A percentile compares a stretch with the other conserved stretches of the same genome.
phyloP scores from a whole-genome alignment of 2,797 vertebrate genomes.

The Numenius phaeopus region DNA sequence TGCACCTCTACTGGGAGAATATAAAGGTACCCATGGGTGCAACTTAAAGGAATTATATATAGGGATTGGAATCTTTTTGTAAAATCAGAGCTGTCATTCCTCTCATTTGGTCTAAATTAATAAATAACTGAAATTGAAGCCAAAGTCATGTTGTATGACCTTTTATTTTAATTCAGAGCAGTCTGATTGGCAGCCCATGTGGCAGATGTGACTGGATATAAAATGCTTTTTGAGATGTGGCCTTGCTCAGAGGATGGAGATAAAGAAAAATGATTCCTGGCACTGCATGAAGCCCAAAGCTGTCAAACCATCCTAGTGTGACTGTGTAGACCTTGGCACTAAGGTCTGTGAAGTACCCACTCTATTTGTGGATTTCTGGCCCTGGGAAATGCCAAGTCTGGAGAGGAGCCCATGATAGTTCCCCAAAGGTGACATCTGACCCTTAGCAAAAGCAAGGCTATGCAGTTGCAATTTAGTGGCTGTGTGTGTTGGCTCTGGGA shows the following conservation, averaged over 20 bases:
- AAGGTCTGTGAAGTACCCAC: neutral
- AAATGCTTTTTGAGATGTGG: neutral
- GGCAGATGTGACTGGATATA: neutral
- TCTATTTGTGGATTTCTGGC: neutral
- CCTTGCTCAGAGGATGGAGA: neutral
- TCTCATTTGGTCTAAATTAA: slow-evolving; percentile 18
- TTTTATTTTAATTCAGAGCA: neutral
- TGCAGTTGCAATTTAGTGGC: neutral
- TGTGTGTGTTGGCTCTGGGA: neutral
- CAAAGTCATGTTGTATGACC: neutral
- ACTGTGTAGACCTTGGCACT: neutral
- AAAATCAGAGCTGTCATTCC: neutral
- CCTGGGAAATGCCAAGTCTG: neutral
- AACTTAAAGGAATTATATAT: neutral
- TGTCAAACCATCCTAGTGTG: neutral
- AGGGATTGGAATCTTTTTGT: neutral
- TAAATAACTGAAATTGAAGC: neutral
- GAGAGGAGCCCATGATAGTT: neutral
- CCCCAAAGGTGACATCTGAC: neutral
- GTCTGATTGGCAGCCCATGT: neutral
- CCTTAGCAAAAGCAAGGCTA: neutral
- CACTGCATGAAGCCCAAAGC: neutral
- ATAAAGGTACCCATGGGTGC: neutral
- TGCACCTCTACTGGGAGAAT: neutral
- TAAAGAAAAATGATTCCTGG: neutral